Conservation (phyloP, 2,888 invertebrate species). For the Mellilla xanthometata region DNA sequence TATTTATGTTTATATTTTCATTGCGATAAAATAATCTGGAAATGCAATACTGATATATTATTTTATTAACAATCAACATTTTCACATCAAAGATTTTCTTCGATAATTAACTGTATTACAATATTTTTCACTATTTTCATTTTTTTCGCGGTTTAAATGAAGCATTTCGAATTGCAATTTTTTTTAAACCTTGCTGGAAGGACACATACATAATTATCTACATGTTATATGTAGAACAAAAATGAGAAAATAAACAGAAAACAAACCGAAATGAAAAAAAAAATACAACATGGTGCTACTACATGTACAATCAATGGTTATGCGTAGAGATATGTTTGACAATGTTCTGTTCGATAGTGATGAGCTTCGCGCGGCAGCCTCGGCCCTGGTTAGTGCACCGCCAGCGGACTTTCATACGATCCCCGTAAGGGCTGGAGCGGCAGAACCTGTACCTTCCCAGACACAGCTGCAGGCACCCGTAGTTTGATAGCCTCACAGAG, state of each 20-base stretch:
- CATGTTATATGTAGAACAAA: too few relatives aligned
- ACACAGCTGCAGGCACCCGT: constrained; percentile 35
- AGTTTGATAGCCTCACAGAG: constrained; percentile 30
- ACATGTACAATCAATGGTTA: constrained; percentile 28
- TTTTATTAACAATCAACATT: too few relatives aligned
- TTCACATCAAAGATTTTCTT: too few relatives aligned
- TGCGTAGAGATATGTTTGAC: constrained; percentile 31
- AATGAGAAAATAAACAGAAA: background rate
- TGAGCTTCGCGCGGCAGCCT: constrained; percentile 38
- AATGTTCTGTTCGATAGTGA: constrained; percentile 32
- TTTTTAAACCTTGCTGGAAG: constrained; percentile 23
- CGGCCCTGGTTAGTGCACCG: constrained; percentile 37
- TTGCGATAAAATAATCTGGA: too few relatives aligned
- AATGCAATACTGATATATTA: too few relatives aligned
- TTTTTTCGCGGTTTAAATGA: too few relatives aligned
- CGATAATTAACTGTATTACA: too few relatives aligned
- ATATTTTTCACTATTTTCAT: too few relatives aligned
- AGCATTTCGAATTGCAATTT: too few relatives aligned
- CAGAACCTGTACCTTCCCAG: constrained; percentile 37
- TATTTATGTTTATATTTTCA: too few relatives aligned
- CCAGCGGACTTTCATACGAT: constrained; percentile 32
- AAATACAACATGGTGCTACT: constrained; percentile 26
- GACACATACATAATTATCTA: background rate
- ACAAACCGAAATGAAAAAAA: background rate
- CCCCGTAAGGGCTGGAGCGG: constrained; percentile 2